Conservation (phyloP, 2,113 vertebrate genomes). For the Todiramphus saurophagus region DNA sequence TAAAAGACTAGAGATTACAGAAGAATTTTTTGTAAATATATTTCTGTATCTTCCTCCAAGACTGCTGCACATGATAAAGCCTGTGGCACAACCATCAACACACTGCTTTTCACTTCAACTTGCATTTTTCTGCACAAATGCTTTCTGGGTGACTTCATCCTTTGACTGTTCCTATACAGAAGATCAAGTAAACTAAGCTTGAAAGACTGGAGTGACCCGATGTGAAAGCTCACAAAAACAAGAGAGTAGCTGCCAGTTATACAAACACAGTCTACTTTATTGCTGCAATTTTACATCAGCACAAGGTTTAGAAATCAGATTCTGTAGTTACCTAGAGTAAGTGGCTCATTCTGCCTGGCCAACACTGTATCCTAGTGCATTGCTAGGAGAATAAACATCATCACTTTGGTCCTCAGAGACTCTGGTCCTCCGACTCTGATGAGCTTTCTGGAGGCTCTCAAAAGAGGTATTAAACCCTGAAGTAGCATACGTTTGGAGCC, state of each 20-base stretch:
- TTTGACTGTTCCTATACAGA: neutral
- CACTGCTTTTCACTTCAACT: neutral
- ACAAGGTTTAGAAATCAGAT: neutral
- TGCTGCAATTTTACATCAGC: neutral
- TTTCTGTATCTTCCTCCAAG: neutral
- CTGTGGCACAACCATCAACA: neutral
- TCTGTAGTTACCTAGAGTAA: neutral
- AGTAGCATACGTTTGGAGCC: neutral
- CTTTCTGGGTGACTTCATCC: constrained; percentile 13
- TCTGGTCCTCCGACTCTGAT: neutral
- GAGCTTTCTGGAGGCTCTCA: neutral
- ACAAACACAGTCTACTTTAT: neutral
- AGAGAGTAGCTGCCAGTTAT: neutral
- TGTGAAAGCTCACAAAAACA: neutral
- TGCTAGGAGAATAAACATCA: neutral
- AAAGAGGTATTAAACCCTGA: neutral
- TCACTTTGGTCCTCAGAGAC: neutral
- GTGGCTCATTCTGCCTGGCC: neutral
- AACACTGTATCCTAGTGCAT: neutral
- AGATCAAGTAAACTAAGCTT: neutral
- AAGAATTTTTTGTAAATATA: neutral
- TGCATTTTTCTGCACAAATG: constrained; percentile 3
- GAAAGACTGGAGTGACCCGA: neutral
- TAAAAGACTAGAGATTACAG: neutral
- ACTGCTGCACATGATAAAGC: neutral